Evolutionary conservation across 2,113 vertebrate species (phyloP).

Genomic region (Rhabdomys dilectus): DNA sequence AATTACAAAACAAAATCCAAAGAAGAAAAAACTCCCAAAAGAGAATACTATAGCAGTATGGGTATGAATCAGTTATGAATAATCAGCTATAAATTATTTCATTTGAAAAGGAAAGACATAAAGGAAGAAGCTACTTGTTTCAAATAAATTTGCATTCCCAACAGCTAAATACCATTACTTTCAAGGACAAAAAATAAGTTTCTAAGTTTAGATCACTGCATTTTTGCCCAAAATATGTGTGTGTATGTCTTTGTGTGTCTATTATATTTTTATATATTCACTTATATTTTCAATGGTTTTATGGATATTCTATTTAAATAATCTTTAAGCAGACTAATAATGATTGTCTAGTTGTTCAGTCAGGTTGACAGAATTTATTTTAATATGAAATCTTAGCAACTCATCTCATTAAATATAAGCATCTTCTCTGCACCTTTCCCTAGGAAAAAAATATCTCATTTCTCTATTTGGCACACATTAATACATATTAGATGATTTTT

Average conservation of each 20-base stretch:
- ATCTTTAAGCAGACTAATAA: not conserved
- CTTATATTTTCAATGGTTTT: not conserved
- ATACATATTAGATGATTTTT: not conserved
- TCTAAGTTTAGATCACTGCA: not conserved
- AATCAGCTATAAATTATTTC: rapidly evolving
- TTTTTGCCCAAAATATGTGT: not conserved
- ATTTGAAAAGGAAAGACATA: not conserved
- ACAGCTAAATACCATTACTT: not conserved
- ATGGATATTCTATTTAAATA: not conserved
- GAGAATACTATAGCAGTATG: not conserved
- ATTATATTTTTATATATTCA: not conserved
- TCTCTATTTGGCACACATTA: not conserved
- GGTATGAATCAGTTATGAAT: too few relatives aligned
- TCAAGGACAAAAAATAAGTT: not conserved
- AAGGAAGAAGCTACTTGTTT: not conserved
- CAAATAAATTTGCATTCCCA: not conserved
- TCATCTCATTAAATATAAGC: not conserved
- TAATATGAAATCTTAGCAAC: not conserved
- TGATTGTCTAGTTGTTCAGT: not conserved
- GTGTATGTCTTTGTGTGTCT: not conserved
- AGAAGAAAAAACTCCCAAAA: not conserved
- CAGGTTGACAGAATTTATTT: not conserved
- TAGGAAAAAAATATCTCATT: not conserved
- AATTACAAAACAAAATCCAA: not conserved
- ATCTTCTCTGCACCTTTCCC: not conserved